A percentile compares a stretch with the other conserved stretches of the same genome.
Evolutionary conservation across 2,113 vertebrate species (phyloP).

Genomic region (Laticauda colubrina): DNA sequence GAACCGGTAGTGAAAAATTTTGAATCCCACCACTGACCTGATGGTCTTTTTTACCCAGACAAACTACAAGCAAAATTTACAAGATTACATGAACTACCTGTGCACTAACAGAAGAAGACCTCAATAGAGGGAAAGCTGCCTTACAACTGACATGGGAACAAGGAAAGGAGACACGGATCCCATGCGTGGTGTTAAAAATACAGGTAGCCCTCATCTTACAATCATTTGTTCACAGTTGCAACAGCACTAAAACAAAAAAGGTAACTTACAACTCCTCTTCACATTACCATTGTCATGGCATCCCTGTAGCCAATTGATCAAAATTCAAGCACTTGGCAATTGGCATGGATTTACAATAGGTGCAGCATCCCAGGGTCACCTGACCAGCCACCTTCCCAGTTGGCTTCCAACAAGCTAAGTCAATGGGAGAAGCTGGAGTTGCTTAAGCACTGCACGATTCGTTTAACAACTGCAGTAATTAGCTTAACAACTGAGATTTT

Average conservation of each 20-base stretch:
- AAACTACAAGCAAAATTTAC: background rate
- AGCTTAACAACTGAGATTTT: background rate
- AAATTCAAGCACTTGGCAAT: background rate
- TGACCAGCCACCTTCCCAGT: background rate
- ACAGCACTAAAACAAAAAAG: background rate
- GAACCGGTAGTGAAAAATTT: no score
- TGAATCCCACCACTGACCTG: background rate
- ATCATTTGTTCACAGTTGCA: background rate
- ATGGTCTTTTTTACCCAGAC: background rate
- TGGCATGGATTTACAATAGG: background rate
- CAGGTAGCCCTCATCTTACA: background rate
- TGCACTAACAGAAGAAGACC: background rate
- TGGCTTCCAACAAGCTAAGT: background rate
- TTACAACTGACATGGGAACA: background rate
- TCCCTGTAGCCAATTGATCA: background rate
- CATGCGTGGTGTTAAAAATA: background rate
- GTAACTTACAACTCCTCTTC: background rate
- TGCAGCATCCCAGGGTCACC: background rate
- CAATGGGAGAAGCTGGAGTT: background rate
- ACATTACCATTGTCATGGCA: background rate
- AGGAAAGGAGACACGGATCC: background rate
- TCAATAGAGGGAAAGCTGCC: background rate
- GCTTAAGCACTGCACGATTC: fast-evolving
- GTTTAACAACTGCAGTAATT: background rate
- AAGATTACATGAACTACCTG: background rate